Percentiles rank a stretch among this genome's conserved stretches.
These are phyloP conservation scores for Phoeniculus purpureus DNA, from an alignment of 2,797 vertebrate species.

Conservation along the genomic window DNA sequence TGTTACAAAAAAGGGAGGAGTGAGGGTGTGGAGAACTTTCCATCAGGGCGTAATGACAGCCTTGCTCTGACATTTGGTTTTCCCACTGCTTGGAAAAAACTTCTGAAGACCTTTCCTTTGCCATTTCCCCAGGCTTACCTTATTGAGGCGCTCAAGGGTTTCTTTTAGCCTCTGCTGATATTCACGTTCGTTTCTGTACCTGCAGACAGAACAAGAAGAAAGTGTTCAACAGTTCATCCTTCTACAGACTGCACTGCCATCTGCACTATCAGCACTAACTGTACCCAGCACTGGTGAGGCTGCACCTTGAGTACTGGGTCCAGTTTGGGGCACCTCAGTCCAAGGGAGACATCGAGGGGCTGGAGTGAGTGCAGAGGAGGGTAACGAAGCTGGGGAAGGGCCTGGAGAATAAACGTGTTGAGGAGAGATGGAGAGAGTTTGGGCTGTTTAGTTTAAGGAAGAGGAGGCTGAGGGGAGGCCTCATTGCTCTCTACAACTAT, in stretches of 20 bases:
- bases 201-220: slow-evolving; percentile 65
- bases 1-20: neutral
- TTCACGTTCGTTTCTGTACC: slow-evolving; percentile 93
- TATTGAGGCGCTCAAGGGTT: slow-evolving; percentile 91
- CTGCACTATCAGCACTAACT: too few species aligned
- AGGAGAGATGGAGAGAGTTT: too few species aligned
- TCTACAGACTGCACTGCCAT: neutral
- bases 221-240: neutral
- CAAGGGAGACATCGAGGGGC: too few species aligned
- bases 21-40: neutral
- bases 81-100: neutral
- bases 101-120: neutral
- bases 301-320: too few species aligned
- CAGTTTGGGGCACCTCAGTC: too few species aligned
- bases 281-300: too few species aligned
- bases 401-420: too few species aligned
- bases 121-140: slow-evolving; percentile 76
- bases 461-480: too few species aligned
- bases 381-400: too few species aligned
- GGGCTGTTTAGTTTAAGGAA: too few species aligned
- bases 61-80: neutral
- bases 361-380: too few species aligned
- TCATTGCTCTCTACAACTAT: too few species aligned
- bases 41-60: neutral
- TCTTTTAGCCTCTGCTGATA: slow-evolving; percentile 87